Conservation (phyloP, 2,797 vertebrate genomes). For the Enteromius thamalakanensis region DNA sequence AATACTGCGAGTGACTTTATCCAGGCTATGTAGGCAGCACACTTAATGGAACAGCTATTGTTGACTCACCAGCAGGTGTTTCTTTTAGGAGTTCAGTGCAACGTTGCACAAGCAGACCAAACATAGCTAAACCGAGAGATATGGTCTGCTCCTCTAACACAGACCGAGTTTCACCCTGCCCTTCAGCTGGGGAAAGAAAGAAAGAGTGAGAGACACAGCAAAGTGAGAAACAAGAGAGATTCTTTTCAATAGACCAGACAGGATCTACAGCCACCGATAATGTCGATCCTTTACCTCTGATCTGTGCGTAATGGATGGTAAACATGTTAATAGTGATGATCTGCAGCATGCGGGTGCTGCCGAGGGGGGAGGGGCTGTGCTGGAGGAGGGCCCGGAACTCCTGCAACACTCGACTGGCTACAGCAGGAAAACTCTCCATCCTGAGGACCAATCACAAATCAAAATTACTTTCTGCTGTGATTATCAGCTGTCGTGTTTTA, state of each 20-base stretch:
- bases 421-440: constrained; percentile 93
- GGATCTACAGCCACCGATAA: not conserved
- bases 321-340: constrained; percentile 99
- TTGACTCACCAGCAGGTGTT: constrained; percentile 72
- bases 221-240: not conserved
- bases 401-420: constrained; percentile 86
- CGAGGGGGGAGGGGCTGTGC: constrained; percentile 88
- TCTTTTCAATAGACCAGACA: not conserved
- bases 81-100: constrained; percentile 88
- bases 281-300: constrained; percentile 76
- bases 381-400: constrained; percentile 91
- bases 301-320: constrained; percentile 89
- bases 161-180: constrained; percentile 84
- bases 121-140: constrained; percentile 91
- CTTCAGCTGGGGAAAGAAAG: constrained; percentile 61
- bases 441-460: constrained; percentile 68
- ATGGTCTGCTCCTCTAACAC: constrained; percentile 92
- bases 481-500: not conserved
- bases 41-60: not conserved
- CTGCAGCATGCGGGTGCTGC: constrained; percentile 92
- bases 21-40: not conserved
- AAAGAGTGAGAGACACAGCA: not conserved
- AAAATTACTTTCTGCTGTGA: not conserved
- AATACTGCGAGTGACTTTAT: not conserved
- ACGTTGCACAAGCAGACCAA: constrained; percentile 88